Evolutionary conservation across 2,113 vertebrate genomes (phyloP).

Genomic region (Sander lucioperca): DNA sequence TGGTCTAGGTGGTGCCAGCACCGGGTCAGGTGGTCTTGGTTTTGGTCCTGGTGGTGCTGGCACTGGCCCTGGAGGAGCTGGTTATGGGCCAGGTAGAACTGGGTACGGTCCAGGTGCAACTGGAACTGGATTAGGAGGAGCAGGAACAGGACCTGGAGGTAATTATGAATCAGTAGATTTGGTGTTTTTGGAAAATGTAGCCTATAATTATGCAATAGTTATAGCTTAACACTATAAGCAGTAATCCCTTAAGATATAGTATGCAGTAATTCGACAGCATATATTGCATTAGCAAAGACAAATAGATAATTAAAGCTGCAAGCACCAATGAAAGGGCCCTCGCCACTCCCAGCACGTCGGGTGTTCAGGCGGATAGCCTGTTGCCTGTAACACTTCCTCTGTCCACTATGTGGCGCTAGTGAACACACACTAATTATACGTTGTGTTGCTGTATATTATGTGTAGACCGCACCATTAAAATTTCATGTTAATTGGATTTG

Average conservation of each 20-base stretch:
- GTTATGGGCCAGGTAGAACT: constrained; percentile 40
- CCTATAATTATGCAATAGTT: neutral
- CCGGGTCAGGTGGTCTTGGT: constrained; percentile 33
- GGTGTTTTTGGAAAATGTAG: neutral
- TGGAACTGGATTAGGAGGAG: constrained; percentile 51
- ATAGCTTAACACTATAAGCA: neutral
- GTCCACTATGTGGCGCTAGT: too few relatives aligned
- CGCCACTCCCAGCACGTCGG: too few relatives aligned
- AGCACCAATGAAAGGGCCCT: too few relatives aligned
- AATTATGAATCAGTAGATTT: constrained; percentile 26
- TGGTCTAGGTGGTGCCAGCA: constrained; percentile 46
- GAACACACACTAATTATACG: too few relatives aligned
- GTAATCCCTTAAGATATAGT: neutral
- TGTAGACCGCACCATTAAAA: too few relatives aligned
- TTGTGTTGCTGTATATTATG: too few relatives aligned
- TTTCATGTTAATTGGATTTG: too few relatives aligned
- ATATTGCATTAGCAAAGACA: too few relatives aligned
- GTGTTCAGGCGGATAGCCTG: too few relatives aligned
- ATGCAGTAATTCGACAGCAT: neutral
- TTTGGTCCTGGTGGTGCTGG: constrained; percentile 50
- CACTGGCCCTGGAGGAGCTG: constrained; percentile 42
- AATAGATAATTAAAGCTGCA: too few relatives aligned
- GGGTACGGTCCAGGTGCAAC: constrained; percentile 53
- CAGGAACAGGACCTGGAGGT: constrained; percentile 71
- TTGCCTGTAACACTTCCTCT: too few relatives aligned